These are phyloP conservation scores for Stichopus horrens DNA, from an alignment of 53 echinoderm and acorn worm species.

Conservation along the genomic window DNA sequence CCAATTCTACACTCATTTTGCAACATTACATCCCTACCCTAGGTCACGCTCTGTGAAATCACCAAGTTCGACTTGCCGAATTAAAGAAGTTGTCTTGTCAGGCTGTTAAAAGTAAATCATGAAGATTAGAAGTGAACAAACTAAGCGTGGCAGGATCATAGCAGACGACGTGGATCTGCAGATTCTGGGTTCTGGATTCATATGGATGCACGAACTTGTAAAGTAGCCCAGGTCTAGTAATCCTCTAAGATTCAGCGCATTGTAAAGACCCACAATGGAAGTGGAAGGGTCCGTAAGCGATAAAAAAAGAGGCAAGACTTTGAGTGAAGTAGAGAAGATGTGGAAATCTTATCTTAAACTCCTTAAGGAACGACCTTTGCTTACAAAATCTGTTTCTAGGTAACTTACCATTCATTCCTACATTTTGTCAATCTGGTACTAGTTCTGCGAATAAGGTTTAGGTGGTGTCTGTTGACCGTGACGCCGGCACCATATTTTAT, in stretches of 20 bases:
- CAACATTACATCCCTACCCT: neutral
- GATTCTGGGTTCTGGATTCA: too few relatives aligned
- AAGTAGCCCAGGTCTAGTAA: too few relatives aligned
- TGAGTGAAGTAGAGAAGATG: neutral
- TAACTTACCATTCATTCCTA: neutral
- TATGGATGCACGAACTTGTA: too few relatives aligned
- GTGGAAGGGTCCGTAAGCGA: neutral
- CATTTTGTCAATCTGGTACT: neutral
- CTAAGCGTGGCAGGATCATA: too few relatives aligned
- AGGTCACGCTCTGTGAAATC: neutral
- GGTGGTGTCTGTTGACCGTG: too few relatives aligned
- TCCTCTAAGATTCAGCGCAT: too few relatives aligned
- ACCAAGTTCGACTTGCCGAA: neutral
- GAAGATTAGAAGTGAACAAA: too few relatives aligned
- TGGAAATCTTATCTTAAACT: neutral
- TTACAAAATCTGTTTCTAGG: slow-evolving; percentile 6
- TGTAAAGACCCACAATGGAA: neutral
- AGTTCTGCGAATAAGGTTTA: neutral
- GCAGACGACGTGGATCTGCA: too few relatives aligned
- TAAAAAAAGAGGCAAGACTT: neutral
- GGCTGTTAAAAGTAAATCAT: too few relatives aligned
- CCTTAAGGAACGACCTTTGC: neutral
- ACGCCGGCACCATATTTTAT: too few relatives aligned
- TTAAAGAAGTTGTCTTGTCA: neutral
- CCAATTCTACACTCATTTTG: slow-evolving; percentile 22